Conservation (phyloP, 2,888 invertebrate species). For the Eucera pruinosa region DNA sequence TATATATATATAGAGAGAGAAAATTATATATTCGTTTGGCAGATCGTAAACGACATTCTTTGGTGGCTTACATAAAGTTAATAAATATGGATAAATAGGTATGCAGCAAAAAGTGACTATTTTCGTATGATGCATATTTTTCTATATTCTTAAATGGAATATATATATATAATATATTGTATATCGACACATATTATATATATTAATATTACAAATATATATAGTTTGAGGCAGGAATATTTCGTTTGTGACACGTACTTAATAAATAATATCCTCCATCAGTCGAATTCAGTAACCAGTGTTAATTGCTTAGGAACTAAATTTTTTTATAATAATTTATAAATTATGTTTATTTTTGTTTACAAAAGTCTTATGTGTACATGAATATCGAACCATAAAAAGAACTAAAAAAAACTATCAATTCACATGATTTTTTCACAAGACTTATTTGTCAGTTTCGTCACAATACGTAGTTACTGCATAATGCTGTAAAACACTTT, state of each 20-base stretch:
- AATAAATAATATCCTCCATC: conserved; percentile 35
- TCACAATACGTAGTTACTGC: conserved; percentile 9
- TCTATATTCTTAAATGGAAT: conserved; percentile 55
- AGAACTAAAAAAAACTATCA: conserved; percentile 62
- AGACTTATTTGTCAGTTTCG: conserved; percentile 13
- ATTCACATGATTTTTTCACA: conserved; percentile 24
- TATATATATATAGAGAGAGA: conserved; percentile 63
- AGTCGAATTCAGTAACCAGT: conserved; percentile 44
- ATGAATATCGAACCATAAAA: conserved; percentile 73
- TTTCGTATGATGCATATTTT: conserved; percentile 35
- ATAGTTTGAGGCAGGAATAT: conserved; percentile 65
- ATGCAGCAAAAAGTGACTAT: conserved; percentile 44
- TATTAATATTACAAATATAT: conserved; percentile 24
- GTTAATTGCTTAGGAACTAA: conserved; percentile 59
- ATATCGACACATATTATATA: no score
- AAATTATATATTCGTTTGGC: conserved; percentile 59
- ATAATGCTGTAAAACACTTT: conserved; percentile 7
- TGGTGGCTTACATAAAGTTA: conserved; percentile 64
- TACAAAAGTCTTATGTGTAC: conserved; percentile 75
- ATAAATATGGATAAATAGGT: conserved; percentile 53
- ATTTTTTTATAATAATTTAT: conserved; percentile 69
- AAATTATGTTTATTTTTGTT: conserved; percentile 79
- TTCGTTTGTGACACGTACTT: conserved; percentile 30
- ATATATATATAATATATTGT: conserved; percentile 57
- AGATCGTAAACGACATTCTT: conserved; percentile 70